A percentile compares a stretch with the other conserved stretches of the same genome.
Evolutionary conservation across 1,140 invertebrate genomes (phyloP).

Genomic region (Trypoxylus dichotomus): DNA sequence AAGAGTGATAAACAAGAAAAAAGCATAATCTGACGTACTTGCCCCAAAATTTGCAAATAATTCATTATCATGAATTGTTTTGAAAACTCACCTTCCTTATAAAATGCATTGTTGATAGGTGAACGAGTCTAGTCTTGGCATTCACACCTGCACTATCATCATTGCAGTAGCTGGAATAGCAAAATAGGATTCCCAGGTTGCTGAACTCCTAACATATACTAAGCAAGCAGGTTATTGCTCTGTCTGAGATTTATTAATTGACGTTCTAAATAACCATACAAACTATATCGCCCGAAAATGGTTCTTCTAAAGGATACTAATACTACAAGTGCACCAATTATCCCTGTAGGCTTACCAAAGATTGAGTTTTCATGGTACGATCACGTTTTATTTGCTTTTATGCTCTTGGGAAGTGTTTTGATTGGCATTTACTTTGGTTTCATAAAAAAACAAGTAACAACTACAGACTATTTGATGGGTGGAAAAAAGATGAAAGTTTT

Average conservation of each 20-base stretch:
- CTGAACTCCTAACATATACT: too few species aligned
- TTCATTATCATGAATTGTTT: neutral
- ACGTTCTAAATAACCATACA: too few species aligned
- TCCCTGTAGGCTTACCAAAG: neutral
- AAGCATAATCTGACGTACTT: neutral
- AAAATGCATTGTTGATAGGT: neutral
- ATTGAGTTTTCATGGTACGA: constrained; percentile 53
- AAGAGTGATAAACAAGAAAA: neutral
- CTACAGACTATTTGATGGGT: constrained; percentile 76
- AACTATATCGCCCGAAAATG: neutral
- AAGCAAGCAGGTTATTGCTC: too few species aligned
- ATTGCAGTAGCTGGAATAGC: neutral
- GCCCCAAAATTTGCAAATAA: neutral
- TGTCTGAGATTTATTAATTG: too few species aligned
- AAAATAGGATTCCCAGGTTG: neutral
- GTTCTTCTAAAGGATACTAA: neutral
- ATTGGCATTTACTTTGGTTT: constrained; percentile 82
- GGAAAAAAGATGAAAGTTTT: constrained; percentile 76
- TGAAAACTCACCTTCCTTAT: neutral
- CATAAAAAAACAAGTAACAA: constrained; percentile 70
- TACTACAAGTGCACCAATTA: neutral
- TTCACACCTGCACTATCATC: neutral
- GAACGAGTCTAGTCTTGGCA: neutral
- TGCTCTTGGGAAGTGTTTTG: constrained; percentile 66
- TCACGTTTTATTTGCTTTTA: constrained; percentile 65